These are phyloP conservation scores for Spicauda simplicius DNA, from an alignment of 2,888 invertebrate species.

Conservation along the genomic window DNA sequence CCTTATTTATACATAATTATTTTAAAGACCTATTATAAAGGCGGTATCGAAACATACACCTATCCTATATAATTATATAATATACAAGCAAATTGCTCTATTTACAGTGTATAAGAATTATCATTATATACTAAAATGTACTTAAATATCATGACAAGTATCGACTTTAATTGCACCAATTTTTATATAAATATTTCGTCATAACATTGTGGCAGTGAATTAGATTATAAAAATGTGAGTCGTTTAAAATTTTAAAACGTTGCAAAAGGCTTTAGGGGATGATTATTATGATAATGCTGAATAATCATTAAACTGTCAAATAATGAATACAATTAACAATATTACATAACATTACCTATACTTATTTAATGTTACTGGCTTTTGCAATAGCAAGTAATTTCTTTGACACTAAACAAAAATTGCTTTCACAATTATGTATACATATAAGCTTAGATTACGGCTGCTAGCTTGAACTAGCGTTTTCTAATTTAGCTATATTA, in stretches of 20 bases:
- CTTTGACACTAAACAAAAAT: not conserved
- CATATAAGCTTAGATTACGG: not conserved
- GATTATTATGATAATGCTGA: too few relatives aligned
- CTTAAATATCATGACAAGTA: conserved; percentile 5
- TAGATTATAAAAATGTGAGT: not conserved
- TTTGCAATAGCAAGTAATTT: not conserved
- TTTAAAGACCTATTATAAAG: conserved; percentile 32
- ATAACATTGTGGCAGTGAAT: conserved; percentile 13
- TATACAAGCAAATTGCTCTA: conserved; percentile 20
- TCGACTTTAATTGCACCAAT: conserved; percentile 1
- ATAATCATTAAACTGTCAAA: not conserved
- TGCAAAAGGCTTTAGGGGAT: not conserved
- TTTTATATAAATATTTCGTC: not conserved
- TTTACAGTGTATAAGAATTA: conserved; percentile 23
- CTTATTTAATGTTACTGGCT: not conserved
- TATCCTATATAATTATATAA: conserved; percentile 10
- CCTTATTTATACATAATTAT: conserved; percentile 12
- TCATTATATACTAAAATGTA: conserved; percentile 2
- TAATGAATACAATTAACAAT: not conserved
- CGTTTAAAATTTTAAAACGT: not conserved
- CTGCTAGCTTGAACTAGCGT: not conserved
- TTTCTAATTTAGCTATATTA: not conserved
- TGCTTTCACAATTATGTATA: not conserved
- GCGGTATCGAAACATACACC: conserved; percentile 34
- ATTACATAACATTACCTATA: not conserved